phyloP scores from a whole-genome alignment of 2,888 invertebrate genomes.

The Meteorus colon region DNA sequence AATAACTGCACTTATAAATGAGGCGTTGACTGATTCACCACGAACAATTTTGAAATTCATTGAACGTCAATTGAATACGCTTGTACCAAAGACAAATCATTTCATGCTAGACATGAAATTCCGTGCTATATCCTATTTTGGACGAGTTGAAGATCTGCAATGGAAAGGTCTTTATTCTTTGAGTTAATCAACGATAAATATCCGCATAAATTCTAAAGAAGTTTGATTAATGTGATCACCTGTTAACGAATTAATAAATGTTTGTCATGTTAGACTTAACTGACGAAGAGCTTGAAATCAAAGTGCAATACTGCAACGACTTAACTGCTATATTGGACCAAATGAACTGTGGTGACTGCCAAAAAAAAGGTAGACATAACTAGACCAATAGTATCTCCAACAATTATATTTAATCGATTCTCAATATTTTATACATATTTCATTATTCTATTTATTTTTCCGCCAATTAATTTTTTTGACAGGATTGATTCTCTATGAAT shows the following conservation, averaged over 20 bases:
- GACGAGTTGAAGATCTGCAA: conserved; percentile 75
- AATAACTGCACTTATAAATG: conserved; percentile 76
- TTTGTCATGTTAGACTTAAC: conserved; percentile 75
- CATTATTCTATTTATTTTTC: neutral
- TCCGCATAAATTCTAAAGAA: too few relatives aligned
- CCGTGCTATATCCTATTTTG: conserved; percentile 78
- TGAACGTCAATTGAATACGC: conserved; percentile 74
- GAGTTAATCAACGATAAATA: too few relatives aligned
- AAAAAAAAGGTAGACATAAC: conserved; percentile 61
- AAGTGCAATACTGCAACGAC: conserved; percentile 78
- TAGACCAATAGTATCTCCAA: conserved; percentile 12
- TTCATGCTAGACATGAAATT: conserved; percentile 79
- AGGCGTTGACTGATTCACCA: conserved; percentile 75
- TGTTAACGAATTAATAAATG: conserved; percentile 12
- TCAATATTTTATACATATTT: neutral
- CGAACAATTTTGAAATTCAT: conserved; percentile 77
- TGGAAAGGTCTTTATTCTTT: conserved; percentile 75
- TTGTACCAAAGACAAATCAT: conserved; percentile 78
- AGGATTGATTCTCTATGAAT: conserved; percentile 69
- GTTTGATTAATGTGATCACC: too few relatives aligned
- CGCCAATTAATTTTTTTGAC: conserved; percentile 17
- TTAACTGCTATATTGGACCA: conserved; percentile 76
- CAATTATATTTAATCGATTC: conserved; percentile 8
- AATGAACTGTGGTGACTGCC: conserved; percentile 76
- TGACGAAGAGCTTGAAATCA: conserved; percentile 76